phyloP scores from a whole-genome alignment of 2,888 invertebrate genomes.

The Drosophila crucigera region DNA sequence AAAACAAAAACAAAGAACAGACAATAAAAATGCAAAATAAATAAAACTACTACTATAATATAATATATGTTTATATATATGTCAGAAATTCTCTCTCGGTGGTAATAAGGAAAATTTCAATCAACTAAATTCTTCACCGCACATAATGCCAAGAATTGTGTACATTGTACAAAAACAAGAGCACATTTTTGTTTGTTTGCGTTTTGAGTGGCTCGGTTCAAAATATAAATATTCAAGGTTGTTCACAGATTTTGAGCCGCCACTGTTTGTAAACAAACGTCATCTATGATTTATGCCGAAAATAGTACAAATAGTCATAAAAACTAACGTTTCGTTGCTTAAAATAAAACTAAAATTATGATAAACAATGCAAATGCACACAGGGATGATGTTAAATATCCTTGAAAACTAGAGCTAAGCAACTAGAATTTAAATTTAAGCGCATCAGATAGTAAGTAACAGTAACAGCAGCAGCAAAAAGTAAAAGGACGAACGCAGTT shows the following conservation, averaged over 20 bases:
- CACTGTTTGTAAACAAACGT: conserved; percentile 36
- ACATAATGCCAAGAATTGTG: not conserved
- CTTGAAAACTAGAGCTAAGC: conserved; percentile 33
- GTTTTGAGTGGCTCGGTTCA: not conserved
- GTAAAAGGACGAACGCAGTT: conserved; percentile 28
- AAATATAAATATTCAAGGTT: conserved; percentile 30
- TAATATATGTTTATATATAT: not conserved
- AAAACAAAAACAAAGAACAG: not conserved
- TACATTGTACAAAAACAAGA: not conserved
- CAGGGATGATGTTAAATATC: conserved; percentile 18
- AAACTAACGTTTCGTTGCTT: not conserved
- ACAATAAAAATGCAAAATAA: not conserved
- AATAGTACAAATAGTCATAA: conserved; percentile 7
- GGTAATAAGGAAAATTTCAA: not conserved
- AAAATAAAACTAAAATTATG: not conserved
- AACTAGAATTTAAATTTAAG: conserved; percentile 41
- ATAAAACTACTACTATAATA: not conserved
- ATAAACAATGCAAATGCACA: conserved; percentile 6
- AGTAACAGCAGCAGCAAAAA: conserved; percentile 17
- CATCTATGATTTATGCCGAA: conserved; percentile 16
- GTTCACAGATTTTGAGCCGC: conserved; percentile 26
- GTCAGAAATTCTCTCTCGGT: not conserved
- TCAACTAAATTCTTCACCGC: not conserved
- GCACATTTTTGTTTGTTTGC: not conserved
- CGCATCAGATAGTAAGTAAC: conserved; percentile 28